phyloP scores from a whole-genome alignment of 2,797 vertebrate genomes.

The Etheostoma nigrum region DNA sequence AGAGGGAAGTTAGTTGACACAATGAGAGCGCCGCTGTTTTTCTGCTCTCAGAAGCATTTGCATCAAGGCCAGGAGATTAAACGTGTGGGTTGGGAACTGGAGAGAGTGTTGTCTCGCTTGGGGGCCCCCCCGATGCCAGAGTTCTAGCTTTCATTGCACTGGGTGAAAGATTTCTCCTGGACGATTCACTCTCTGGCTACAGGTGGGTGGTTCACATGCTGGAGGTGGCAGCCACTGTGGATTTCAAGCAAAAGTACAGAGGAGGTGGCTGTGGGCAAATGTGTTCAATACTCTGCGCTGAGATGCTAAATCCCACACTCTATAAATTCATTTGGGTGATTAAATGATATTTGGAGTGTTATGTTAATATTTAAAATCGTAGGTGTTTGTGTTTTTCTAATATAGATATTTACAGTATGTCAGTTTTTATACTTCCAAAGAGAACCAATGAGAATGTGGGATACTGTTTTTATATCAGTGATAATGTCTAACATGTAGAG shows the following conservation, averaged over 20 bases:
- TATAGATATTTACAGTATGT: constrained; percentile 41
- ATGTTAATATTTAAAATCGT: constrained; percentile 59
- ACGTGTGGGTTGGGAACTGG: constrained; percentile 84
- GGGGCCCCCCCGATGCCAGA: constrained; percentile 72
- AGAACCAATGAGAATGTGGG: constrained; percentile 14
- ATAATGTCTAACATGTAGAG: neutral
- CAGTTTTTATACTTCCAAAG: constrained; percentile 43
- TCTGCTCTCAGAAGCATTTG: constrained; percentile 82
- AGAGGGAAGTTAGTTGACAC: constrained; percentile 77
- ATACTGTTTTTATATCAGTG: constrained; percentile 3
- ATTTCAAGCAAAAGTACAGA: constrained; percentile 75
- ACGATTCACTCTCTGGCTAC: constrained; percentile 77
- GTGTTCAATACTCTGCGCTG: constrained; percentile 64
- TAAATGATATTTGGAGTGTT: constrained; percentile 62
- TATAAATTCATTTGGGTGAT: constrained; percentile 62
- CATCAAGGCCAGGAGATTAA: constrained; percentile 85
- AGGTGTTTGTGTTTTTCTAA: constrained; percentile 63
- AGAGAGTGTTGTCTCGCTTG: constrained; percentile 77
- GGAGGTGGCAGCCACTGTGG: constrained; percentile 79
- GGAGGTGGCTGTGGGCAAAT: constrained; percentile 79
- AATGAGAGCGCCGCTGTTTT: constrained; percentile 67
- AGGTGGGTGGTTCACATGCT: constrained; percentile 80
- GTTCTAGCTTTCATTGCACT: constrained; percentile 76
- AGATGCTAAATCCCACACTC: constrained; percentile 66
- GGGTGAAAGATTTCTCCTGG: constrained; percentile 81